phyloP scores from a whole-genome alignment of 1,140 invertebrate species.

The Trigoniulus corallinus region DNA sequence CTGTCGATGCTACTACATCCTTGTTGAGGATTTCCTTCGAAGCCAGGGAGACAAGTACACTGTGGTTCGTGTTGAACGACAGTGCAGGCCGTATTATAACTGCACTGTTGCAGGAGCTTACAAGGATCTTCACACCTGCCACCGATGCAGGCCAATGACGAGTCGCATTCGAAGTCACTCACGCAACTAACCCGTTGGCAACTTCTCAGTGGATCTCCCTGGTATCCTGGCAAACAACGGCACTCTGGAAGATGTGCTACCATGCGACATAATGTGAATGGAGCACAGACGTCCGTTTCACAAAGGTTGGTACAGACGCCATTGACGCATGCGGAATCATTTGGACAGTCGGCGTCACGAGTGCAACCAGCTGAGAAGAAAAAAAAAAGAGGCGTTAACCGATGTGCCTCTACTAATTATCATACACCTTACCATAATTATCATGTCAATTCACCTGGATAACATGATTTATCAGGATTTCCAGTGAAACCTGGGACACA shows the following conservation, averaged over 20 bases:
- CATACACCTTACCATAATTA: background rate
- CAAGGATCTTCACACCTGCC: slow-evolving; percentile 21
- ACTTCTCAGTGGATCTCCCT: slow-evolving; percentile 12
- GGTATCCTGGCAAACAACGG: slow-evolving; percentile 15
- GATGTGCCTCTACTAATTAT: too few relatives aligned
- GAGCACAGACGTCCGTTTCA: slow-evolving; percentile 14
- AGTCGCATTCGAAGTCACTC: slow-evolving; percentile 19
- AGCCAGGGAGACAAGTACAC: slow-evolving; percentile 52
- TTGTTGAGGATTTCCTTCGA: slow-evolving; percentile 57
- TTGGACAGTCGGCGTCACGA: slow-evolving; percentile 72
- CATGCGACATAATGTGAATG: slow-evolving; percentile 16
- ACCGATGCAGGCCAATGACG: slow-evolving; percentile 19
- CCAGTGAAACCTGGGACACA: slow-evolving; percentile 16
- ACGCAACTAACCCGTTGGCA: slow-evolving; percentile 14
- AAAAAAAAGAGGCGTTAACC: background rate
- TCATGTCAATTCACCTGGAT: slow-evolving; percentile 5
- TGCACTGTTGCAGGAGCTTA: slow-evolving; percentile 14
- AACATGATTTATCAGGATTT: slow-evolving; percentile 13
- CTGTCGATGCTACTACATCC: background rate
- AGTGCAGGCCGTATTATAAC: slow-evolving; percentile 18
- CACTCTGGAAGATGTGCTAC: slow-evolving; percentile 16
- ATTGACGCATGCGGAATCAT: slow-evolving; percentile 77
- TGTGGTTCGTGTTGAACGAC: slow-evolving; percentile 25
- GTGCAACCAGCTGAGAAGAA: slow-evolving; percentile 37
- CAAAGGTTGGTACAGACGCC: slow-evolving; percentile 22